A percentile compares a stretch with the other conserved stretches of the same genome.
These are phyloP conservation scores for Mesembrinibis cayennensis DNA, from an alignment of 2,113 vertebrate species.

Conservation along the genomic window DNA sequence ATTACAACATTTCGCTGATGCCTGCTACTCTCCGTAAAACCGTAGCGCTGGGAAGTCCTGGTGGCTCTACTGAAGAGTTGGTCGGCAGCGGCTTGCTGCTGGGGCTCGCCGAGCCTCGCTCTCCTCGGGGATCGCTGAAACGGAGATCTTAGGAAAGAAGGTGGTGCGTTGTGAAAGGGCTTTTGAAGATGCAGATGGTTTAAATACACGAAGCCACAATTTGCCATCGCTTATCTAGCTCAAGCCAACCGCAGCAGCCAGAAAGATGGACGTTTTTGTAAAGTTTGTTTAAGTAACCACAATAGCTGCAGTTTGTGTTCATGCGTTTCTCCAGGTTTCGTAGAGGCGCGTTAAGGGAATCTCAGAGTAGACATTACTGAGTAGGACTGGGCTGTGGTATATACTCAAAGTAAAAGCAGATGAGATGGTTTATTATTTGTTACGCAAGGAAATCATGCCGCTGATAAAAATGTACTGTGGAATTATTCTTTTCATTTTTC, in stretches of 20 bases:
- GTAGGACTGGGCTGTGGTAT: not conserved
- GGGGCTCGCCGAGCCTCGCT: not conserved
- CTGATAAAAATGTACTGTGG: not conserved
- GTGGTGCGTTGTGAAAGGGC: not conserved
- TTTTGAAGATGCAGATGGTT: not conserved
- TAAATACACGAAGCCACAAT: not conserved
- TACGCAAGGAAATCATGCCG: not conserved
- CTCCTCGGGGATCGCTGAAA: not conserved
- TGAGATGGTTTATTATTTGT: constrained; percentile 20
- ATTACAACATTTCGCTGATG: fast-evolving
- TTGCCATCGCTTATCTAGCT: not conserved
- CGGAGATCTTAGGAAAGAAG: fast-evolving
- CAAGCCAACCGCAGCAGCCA: not conserved
- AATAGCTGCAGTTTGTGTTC: not conserved
- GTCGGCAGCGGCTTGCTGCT: not conserved
- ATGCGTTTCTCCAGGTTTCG: not conserved
- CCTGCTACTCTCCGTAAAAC: not conserved
- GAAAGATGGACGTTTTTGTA: not conserved
- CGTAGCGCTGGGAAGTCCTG: not conserved
- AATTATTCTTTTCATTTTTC: not conserved
- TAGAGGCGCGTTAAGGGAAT: not conserved
- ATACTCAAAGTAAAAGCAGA: not conserved
- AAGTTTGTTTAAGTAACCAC: not conserved
- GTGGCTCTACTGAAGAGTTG: not conserved
- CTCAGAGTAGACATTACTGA: not conserved